phyloP scores from a whole-genome alignment of 1,140 invertebrate genomes.

The silkworm (Bombyx mori) region DNA sequence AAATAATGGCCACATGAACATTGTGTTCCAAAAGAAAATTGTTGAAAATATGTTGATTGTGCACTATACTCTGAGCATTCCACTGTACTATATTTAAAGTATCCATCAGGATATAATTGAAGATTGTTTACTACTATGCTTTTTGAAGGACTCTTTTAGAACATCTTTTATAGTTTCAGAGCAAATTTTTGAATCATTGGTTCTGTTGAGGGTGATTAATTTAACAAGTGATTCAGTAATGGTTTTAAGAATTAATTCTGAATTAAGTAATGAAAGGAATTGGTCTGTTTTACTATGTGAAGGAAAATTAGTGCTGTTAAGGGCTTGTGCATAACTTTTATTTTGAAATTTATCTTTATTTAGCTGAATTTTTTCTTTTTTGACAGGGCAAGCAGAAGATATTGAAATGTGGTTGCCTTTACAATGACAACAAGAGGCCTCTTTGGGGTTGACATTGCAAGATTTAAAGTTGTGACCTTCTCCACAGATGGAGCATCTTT shows the following conservation, averaged over 20 bases:
- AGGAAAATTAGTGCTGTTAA: slow-evolving; percentile 10
- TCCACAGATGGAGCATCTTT: slow-evolving; percentile 19
- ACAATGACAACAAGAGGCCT: slow-evolving; percentile 16
- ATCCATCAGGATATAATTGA: no score
- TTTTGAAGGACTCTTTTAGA: slow-evolving; percentile 3
- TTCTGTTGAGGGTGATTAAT: slow-evolving; percentile 2
- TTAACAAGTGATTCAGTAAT: slow-evolving; percentile 4
- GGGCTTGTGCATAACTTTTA: slow-evolving; percentile 9
- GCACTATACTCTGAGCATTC: slow-evolving; percentile 10
- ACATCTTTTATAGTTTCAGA: slow-evolving; percentile 4
- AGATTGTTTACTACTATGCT: no score
- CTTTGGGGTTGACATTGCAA: slow-evolving; percentile 9
- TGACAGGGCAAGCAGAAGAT: slow-evolving; percentile 12
- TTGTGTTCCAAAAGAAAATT: slow-evolving; percentile 12
- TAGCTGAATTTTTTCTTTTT: slow-evolving; percentile 17
- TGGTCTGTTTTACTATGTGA: neutral
- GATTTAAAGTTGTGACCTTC: slow-evolving; percentile 15
- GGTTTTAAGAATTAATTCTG: slow-evolving; percentile 1
- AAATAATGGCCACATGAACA: slow-evolving; percentile 13
- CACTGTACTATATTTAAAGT: no score
- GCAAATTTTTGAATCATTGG: no score
- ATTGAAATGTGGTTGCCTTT: slow-evolving; percentile 17
- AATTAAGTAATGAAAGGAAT: neutral
- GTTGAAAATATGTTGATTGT: slow-evolving; percentile 9
- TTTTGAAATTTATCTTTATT: slow-evolving; percentile 13